Evolutionary conservation across 37 sponge, comb jelly and placozoan genomes (phyloP).

Genomic region (Amphimedon queenslandica): DNA sequence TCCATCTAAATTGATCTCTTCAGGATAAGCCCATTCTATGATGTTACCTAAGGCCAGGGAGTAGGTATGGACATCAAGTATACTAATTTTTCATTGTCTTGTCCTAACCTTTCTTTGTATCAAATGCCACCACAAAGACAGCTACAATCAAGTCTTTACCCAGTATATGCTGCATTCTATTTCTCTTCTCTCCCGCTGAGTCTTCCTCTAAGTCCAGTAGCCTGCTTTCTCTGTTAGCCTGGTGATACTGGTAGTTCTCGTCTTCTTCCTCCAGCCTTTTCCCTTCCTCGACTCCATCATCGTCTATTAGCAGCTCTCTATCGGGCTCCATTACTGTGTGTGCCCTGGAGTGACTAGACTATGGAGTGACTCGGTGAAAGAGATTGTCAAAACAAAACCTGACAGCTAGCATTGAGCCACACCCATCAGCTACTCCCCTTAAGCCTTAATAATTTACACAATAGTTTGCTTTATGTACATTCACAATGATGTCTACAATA

Average conservation of each 20-base stretch:
- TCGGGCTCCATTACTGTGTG: too few relatives aligned
- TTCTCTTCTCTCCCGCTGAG: not conserved
- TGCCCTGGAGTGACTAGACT: too few relatives aligned
- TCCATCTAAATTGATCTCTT: slow-evolving; percentile 64
- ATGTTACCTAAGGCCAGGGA: slow-evolving; percentile 65
- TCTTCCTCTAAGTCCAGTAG: not conserved
- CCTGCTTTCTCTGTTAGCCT: not conserved
- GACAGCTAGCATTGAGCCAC: too few relatives aligned
- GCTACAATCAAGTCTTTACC: slow-evolving; percentile 68
- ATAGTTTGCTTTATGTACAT: too few relatives aligned
- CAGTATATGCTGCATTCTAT: not conserved
- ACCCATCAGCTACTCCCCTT: too few relatives aligned
- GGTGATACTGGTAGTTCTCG: not conserved
- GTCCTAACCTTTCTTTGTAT: slow-evolving; percentile 81
- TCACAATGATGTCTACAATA: too few relatives aligned
- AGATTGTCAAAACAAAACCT: too few relatives aligned
- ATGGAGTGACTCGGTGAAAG: too few relatives aligned
- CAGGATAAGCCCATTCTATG: slow-evolving; percentile 89
- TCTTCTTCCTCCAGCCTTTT: not conserved
- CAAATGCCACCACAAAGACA: slow-evolving; percentile 89
- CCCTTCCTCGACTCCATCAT: too few relatives aligned
- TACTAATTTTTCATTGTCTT: not conserved
- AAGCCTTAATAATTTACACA: too few relatives aligned
- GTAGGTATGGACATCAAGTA: too few relatives aligned
- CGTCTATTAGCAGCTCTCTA: too few relatives aligned